These are phyloP conservation scores for Saccostrea cuccullata DNA, from an alignment of 1,140 invertebrate species.

Conservation along the genomic window DNA sequence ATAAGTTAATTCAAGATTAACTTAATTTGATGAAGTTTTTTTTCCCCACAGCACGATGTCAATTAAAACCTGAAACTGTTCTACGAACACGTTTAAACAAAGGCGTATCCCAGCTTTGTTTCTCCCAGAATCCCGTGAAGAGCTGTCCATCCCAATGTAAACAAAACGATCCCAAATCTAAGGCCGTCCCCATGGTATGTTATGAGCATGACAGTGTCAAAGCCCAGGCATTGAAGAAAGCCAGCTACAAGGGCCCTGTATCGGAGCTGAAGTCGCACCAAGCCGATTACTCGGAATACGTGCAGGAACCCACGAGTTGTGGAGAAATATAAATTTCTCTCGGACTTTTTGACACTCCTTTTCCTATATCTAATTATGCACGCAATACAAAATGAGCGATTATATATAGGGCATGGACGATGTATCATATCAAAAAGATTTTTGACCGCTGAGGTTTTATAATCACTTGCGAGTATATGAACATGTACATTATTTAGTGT, in stretches of 20 bases:
- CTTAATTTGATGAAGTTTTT: not conserved
- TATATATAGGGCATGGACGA: not conserved
- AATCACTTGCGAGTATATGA: not conserved
- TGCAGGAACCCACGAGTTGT: slow-evolving; percentile 47
- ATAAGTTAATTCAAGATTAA: not conserved
- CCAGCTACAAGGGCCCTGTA: slow-evolving; percentile 43
- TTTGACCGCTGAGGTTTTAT: not conserved
- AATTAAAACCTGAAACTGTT: not conserved
- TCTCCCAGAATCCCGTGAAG: slow-evolving; percentile 41
- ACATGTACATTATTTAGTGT: not conserved
- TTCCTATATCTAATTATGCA: not conserved
- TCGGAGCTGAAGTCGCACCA: slow-evolving; percentile 33
- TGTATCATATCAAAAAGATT: slow-evolving; percentile 8
- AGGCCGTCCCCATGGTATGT: slow-evolving; percentile 44
- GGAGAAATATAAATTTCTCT: not conserved
- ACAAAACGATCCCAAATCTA: not conserved
- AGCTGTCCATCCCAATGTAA: slow-evolving; percentile 46
- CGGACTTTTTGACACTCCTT: not conserved
- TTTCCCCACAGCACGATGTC: slow-evolving; percentile 40
- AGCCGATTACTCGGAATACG: slow-evolving; percentile 18
- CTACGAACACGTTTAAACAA: slow-evolving; percentile 12
- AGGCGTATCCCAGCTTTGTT: slow-evolving; percentile 42
- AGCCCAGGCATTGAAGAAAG: not conserved
- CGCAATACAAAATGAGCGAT: not conserved
- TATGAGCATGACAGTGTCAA: not conserved